phyloP scores from a whole-genome alignment of 2,888 invertebrate genomes.

The Lasioglossum calceatum region DNA sequence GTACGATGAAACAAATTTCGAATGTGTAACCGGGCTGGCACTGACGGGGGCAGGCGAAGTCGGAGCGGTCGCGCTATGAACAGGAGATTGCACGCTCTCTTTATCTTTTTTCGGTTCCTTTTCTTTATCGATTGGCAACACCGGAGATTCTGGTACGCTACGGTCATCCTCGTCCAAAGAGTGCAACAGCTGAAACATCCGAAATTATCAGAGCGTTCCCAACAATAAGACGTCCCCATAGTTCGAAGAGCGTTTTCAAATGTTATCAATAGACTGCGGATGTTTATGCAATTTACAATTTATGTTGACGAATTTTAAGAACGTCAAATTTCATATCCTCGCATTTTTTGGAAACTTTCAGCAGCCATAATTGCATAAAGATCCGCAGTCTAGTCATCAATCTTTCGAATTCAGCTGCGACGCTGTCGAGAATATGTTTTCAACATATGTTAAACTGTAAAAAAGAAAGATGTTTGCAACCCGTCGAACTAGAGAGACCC shows the following conservation, averaged over 20 bases:
- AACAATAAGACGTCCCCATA: background rate
- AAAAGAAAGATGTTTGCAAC: background rate
- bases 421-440: background rate
- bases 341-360: too few species aligned
- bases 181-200: constrained; percentile 87
- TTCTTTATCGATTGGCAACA: constrained; percentile 74
- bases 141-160: constrained; percentile 83
- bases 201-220: constrained; percentile 4
- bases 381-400: background rate
- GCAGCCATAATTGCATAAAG: too few species aligned
- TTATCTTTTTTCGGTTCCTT: constrained; percentile 55
- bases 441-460: background rate
- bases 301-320: too few species aligned
- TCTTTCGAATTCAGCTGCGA: background rate
- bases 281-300: too few species aligned
- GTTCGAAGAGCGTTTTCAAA: background rate
- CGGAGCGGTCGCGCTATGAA: constrained; percentile 76
- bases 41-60: constrained; percentile 80
- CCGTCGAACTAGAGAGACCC: background rate
- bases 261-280: background rate
- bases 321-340: too few species aligned
- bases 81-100: constrained; percentile 66
- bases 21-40: constrained; percentile 80
- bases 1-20: constrained; percentile 78
- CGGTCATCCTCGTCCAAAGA: constrained; percentile 92